These are phyloP conservation scores for Cynopterus sphinx DNA, from an alignment of 2,797 vertebrate genomes.

Conservation along the genomic window DNA sequence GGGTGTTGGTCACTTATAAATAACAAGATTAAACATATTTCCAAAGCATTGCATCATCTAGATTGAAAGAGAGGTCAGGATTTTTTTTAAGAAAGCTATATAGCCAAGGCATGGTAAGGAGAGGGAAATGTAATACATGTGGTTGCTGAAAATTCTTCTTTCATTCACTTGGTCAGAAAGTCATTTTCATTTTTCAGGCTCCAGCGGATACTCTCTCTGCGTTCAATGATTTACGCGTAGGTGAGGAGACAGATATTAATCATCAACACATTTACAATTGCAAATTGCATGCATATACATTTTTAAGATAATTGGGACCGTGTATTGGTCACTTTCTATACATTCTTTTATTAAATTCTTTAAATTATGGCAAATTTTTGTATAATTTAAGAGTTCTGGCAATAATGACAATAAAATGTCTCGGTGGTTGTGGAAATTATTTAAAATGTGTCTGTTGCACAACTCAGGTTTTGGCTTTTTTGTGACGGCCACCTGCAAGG, in stretches of 20 bases:
- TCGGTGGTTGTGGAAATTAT: not conserved
- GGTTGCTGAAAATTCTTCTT: not conserved
- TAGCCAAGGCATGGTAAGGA: not conserved
- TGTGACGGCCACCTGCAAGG: not conserved
- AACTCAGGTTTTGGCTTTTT: not conserved
- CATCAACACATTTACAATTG: not conserved
- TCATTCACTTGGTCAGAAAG: not conserved
- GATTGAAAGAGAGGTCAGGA: not conserved
- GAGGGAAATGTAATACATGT: not conserved
- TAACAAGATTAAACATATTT: conserved; percentile 11
- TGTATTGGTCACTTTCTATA: not conserved
- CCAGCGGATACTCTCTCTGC: not conserved
- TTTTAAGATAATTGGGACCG: not conserved
- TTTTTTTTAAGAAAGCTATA: not conserved
- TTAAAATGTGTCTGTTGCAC: not conserved
- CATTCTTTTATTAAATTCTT: not conserved
- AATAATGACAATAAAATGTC: not conserved
- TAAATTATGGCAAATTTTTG: not conserved
- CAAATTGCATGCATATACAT: not conserved
- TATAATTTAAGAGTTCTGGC: not conserved
- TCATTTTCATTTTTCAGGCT: not conserved
- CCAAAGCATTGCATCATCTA: not conserved
- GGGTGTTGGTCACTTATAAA: not conserved
- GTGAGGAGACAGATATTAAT: not conserved
- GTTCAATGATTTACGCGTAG: not conserved